Percentiles rank a stretch among this genome's conserved stretches.
These are phyloP conservation scores for Xestoiulus laeticollis DNA, from an alignment of 2,888 invertebrate genomes.

Conservation along the genomic window DNA sequence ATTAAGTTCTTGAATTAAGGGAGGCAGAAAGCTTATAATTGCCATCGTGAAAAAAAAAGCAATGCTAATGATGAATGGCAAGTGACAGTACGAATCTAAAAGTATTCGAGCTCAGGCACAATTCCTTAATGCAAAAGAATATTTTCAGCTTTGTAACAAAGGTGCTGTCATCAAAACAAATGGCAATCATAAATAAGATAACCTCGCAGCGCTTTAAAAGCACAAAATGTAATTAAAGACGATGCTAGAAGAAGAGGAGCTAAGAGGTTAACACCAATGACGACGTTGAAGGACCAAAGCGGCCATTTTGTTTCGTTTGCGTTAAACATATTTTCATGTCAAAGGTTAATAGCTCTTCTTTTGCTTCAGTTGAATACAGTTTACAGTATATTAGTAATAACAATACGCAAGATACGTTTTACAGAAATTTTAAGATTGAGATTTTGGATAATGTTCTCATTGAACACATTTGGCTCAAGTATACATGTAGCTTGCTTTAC, in stretches of 20 bases:
- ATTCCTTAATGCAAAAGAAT: constrained; percentile 28
- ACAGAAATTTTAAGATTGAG: too few species aligned
- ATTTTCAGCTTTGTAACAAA: constrained; percentile 44
- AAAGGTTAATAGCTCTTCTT: too few species aligned
- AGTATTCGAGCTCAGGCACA: constrained; percentile 26
- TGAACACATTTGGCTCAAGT: too few species aligned
- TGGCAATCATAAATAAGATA: constrained; percentile 47
- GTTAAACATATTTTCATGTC: not conserved
- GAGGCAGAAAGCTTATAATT: constrained; percentile 28
- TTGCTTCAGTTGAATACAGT: too few species aligned
- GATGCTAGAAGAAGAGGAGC: not conserved
- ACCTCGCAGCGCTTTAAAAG: constrained; percentile 23
- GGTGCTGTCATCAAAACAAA: constrained; percentile 49
- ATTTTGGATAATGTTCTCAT: too few species aligned
- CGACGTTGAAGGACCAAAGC: not conserved
- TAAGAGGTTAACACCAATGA: not conserved
- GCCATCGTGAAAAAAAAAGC: not conserved
- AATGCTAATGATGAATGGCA: constrained; percentile 40
- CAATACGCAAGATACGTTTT: too few species aligned
- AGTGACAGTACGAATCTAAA: constrained; percentile 32
- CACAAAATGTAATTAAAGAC: constrained; percentile 16
- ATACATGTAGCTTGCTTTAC: too few species aligned
- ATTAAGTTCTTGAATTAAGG: constrained; percentile 48
- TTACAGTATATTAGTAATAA: too few species aligned
- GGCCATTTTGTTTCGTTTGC: not conserved